Evolutionary conservation across 2,797 vertebrate species (phyloP).

Genomic region (Leptoclinus maculatus): DNA sequence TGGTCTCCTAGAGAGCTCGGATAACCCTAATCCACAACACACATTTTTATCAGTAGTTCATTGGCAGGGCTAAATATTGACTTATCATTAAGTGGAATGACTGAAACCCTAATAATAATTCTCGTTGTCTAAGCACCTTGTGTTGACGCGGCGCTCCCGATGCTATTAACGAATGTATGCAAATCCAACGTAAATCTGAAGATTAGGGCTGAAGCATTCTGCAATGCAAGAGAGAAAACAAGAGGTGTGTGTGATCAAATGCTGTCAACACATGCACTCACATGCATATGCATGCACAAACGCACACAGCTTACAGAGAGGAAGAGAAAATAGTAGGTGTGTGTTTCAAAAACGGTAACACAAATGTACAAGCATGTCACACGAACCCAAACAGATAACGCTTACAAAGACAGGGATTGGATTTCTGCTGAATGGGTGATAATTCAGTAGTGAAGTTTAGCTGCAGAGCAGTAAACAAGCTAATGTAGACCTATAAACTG

Average conservation of each 20-base stretch:
- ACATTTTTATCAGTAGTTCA: constrained; percentile 91
- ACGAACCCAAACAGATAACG: constrained; percentile 61
- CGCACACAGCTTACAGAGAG: constrained; percentile 53
- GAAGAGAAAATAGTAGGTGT: constrained; percentile 46
- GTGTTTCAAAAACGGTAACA: constrained; percentile 62
- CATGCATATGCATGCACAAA: constrained; percentile 29
- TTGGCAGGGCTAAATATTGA: constrained; percentile 89
- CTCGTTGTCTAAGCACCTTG: constrained; percentile 87
- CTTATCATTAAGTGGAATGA: constrained; percentile 90
- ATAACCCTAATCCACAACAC: constrained; percentile 86
- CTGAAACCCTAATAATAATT: constrained; percentile 88
- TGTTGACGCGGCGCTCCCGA: constrained; percentile 81
- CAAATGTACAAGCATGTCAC: constrained; percentile 66
- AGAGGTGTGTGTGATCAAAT: constrained; percentile 77
- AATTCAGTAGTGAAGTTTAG: constrained; percentile 68
- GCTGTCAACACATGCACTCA: constrained; percentile 57
- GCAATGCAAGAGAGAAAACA: constrained; percentile 77
- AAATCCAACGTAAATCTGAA: constrained; percentile 90
- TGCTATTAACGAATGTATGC: constrained; percentile 88
- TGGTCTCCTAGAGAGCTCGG: constrained; percentile 83
- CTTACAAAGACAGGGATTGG: constrained; percentile 65
- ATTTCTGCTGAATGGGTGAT: constrained; percentile 76
- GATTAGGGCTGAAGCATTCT: constrained; percentile 87
- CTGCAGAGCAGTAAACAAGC: constrained; percentile 62
- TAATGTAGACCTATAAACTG: constrained; percentile 25